Evolutionary conservation across 2,113 vertebrate species (phyloP).

Genomic region (Cervus canadensis): DNA sequence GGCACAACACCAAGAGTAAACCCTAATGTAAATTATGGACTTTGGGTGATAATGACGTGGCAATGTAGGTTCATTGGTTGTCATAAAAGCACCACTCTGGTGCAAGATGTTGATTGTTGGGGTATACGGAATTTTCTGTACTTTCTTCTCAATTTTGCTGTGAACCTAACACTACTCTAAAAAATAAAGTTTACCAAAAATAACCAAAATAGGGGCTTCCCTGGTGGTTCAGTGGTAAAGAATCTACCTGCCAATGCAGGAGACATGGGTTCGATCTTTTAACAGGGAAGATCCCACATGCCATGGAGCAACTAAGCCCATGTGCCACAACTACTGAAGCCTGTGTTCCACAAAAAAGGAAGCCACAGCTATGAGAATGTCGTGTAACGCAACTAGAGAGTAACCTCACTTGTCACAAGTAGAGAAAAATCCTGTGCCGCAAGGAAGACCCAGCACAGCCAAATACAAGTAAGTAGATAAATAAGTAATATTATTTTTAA

Average conservation of each 20-base stretch:
- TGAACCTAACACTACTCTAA: not conserved
- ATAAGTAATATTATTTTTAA: not conserved
- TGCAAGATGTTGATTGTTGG: not conserved
- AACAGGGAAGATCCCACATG: not conserved
- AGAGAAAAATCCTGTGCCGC: not conserved
- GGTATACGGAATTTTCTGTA: not conserved
- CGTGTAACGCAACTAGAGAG: not conserved
- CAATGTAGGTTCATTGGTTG: rapidly evolving
- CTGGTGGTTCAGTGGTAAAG: not conserved
- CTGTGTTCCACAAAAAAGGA: not conserved
- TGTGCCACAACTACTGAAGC: not conserved
- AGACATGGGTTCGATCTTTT: not conserved
- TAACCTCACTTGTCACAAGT: not conserved
- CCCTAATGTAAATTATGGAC: not conserved
- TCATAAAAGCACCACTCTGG: not conserved
- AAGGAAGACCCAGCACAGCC: not conserved
- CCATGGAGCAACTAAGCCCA: not conserved
- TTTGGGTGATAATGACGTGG: not conserved
- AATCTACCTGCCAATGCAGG: not conserved
- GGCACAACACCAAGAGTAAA: too few species aligned
- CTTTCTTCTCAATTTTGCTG: not conserved
- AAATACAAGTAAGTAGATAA: not conserved
- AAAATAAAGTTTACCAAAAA: not conserved
- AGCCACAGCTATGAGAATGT: not conserved
- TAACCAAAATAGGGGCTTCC: not conserved